phyloP scores from a whole-genome alignment of 2,888 invertebrate genomes.

The Caenorhabditis auriculariae region DNA sequence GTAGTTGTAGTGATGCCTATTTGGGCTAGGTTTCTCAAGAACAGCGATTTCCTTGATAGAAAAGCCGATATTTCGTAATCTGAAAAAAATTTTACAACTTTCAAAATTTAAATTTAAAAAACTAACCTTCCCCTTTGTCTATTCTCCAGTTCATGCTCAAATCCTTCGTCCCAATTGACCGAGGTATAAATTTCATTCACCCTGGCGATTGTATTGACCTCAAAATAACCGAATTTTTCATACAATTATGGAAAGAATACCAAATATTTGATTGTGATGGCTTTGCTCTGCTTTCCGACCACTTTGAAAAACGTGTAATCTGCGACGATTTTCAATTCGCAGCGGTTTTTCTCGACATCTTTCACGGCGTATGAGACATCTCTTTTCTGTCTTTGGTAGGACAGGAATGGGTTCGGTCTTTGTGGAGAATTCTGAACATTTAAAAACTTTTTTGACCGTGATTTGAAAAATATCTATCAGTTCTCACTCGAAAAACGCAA shows the following conservation, averaged over 20 bases:
- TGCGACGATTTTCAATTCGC: slow-evolving; percentile 34
- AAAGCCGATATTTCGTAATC: slow-evolving; percentile 37
- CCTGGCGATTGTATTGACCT: slow-evolving; percentile 35
- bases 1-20: slow-evolving; percentile 29
- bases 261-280: slow-evolving; percentile 25
- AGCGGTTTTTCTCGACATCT: slow-evolving; percentile 26
- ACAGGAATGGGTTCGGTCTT: slow-evolving; percentile 8
- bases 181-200: slow-evolving; percentile 34
- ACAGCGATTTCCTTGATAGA: slow-evolving; percentile 38
- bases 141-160: slow-evolving; percentile 9
- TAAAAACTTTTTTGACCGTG: no score
- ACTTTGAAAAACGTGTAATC: slow-evolving; percentile 33
- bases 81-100: background rate
- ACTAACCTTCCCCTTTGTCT: slow-evolving; percentile 20
- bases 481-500: no score
- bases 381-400: background rate
- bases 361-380: background rate
- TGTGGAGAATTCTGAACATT: slow-evolving; percentile 7
- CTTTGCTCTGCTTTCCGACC: slow-evolving; percentile 25
- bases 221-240: background rate
- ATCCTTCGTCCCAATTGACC: slow-evolving; percentile 34
- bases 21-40: slow-evolving; percentile 15
- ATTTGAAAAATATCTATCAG: no score
- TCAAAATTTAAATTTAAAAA: slow-evolving; percentile 3
- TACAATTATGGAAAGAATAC: slow-evolving; percentile 9